Conservation (phyloP, 2,797 vertebrate species). For the Amblyopsis hoosieri region DNA sequence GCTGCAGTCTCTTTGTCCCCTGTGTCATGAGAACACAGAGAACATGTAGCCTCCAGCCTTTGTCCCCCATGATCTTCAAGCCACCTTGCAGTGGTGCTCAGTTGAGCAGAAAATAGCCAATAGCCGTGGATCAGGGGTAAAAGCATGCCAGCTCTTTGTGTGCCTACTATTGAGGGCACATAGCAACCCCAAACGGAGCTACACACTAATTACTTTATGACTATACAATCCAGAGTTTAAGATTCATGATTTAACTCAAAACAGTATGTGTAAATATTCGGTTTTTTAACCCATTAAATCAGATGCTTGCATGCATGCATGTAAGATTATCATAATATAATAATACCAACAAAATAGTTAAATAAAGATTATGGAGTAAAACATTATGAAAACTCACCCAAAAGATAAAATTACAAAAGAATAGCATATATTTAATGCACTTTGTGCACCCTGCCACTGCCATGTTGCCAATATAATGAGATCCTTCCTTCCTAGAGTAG, state of each 20-base stretch:
- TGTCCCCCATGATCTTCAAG: conserved; percentile 12
- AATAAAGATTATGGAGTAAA: conserved; percentile 15
- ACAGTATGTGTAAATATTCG: neutral
- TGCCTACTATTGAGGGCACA: conserved; percentile 20
- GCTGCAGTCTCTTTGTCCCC: neutral
- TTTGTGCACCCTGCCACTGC: conserved; percentile 70
- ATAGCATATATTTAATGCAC: conserved; percentile 77
- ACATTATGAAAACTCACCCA: conserved; percentile 84
- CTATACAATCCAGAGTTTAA: conserved; percentile 15
- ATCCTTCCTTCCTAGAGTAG: conserved; percentile 29
- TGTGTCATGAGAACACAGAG: conserved; percentile 3
- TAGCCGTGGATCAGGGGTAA: conserved; percentile 19
- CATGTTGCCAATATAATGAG: conserved; percentile 53
- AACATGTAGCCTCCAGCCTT: conserved; percentile 12
- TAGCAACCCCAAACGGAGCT: conserved; percentile 4
- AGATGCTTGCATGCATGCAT: neutral
- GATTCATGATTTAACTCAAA: neutral
- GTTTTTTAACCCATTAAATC: neutral
- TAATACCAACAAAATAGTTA: neutral
- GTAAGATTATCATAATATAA: neutral
- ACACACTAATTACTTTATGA: conserved; percentile 24
- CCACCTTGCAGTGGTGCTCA: conserved; percentile 19
- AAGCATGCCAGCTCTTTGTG: conserved; percentile 17
- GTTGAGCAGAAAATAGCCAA: conserved; percentile 34
- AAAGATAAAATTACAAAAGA: conserved; percentile 87